Conservation (phyloP, 2,888 invertebrate genomes). For the Tanytarsus gracilentus region DNA sequence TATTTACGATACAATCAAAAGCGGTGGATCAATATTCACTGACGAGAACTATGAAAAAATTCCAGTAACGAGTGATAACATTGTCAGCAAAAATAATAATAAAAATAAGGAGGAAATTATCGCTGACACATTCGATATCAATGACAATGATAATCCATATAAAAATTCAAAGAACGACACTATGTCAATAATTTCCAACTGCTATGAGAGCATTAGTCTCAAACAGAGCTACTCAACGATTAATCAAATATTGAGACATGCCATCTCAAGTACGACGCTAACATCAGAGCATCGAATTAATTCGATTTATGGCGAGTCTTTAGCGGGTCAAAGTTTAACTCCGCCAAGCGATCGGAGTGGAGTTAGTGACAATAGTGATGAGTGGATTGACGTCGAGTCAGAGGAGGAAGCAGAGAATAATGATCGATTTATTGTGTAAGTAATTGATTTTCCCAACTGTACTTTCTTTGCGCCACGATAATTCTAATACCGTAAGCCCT, state of each 20-base stretch:
- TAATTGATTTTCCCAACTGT: slow-evolving; percentile 30
- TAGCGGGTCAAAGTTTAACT: slow-evolving; percentile 33
- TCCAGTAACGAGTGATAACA: slow-evolving; percentile 45
- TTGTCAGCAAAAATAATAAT: not conserved
- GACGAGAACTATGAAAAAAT: slow-evolving; percentile 53
- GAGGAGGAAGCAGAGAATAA: slow-evolving; percentile 33
- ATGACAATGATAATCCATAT: slow-evolving; percentile 36
- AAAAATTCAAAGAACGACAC: slow-evolving; percentile 33
- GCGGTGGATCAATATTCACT: slow-evolving; percentile 47
- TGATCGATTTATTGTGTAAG: slow-evolving; percentile 42
- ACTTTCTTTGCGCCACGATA: not conserved
- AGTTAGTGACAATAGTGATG: slow-evolving; percentile 41
- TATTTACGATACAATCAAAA: slow-evolving; percentile 55
- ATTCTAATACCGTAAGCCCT: not conserved
- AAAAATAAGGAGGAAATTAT: not conserved
- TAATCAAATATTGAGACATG: slow-evolving; percentile 34
- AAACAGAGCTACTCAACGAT: slow-evolving; percentile 26
- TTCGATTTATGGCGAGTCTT: slow-evolving; percentile 41
- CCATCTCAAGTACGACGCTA: slow-evolving; percentile 40
- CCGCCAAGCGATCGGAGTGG: slow-evolving; percentile 29
- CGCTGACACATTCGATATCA: not conserved
- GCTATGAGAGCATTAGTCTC: slow-evolving; percentile 41
- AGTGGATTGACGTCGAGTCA: slow-evolving; percentile 41
- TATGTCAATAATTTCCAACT: slow-evolving; percentile 40
- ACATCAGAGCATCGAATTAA: slow-evolving; percentile 43